Evolutionary conservation across 2,888 invertebrate genomes (phyloP).

Genomic region (Bruchidius siliquastri): DNA sequence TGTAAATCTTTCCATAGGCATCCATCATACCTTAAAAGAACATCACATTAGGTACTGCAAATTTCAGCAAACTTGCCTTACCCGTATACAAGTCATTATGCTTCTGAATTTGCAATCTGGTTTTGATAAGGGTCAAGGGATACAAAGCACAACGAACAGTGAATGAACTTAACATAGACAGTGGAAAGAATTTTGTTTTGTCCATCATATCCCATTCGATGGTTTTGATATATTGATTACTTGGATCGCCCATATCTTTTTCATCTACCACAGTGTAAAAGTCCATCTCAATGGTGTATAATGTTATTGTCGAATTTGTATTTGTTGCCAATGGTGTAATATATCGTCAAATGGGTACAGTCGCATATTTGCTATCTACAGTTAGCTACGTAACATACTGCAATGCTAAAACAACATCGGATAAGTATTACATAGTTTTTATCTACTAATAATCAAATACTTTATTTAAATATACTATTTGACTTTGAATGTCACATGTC

Average conservation of each 20-base stretch:
- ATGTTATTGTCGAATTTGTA: background rate
- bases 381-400: background rate
- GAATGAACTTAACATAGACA: conserved; percentile 86
- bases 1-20: conserved; percentile 83
- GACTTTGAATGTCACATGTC: background rate
- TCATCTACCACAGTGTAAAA: conserved; percentile 18
- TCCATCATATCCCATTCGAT: conserved; percentile 99
- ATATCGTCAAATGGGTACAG: background rate
- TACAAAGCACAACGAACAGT: conserved; percentile 74
- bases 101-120: conserved; percentile 84
- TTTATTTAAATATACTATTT: background rate
- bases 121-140: conserved; percentile 90
- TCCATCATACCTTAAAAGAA: conserved; percentile 66
- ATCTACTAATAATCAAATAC: background rate
- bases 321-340: background rate
- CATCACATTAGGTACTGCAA: background rate
- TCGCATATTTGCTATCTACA: background rate
- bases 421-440: background rate
- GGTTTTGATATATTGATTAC: conserved; percentile 61
- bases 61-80: conserved; percentile 28
- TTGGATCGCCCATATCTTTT: conserved; percentile 7
- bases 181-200: conserved; percentile 86
- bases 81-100: conserved; percentile 79
- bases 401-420: background rate
- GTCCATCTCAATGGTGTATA: conserved; percentile 13